Evolutionary conservation across 2,797 vertebrate genomes (phyloP).

Genomic region (Eulemur albifrons): DNA sequence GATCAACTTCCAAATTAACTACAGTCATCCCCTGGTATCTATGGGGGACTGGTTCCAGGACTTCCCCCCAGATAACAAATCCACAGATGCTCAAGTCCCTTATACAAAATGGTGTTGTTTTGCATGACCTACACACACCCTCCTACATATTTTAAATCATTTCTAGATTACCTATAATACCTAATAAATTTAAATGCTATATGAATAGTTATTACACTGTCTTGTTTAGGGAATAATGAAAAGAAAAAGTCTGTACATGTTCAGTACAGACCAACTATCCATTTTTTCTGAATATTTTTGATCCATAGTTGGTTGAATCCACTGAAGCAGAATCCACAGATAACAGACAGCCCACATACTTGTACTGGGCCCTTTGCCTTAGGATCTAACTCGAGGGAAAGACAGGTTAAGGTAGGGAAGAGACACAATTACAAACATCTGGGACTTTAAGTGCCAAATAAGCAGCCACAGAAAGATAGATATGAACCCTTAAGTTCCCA

Average conservation of each 20-base stretch:
- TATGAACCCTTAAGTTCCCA: background rate
- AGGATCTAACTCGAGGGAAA: background rate
- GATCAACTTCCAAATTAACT: constrained; percentile 5
- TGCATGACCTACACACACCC: background rate
- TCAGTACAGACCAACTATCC: background rate
- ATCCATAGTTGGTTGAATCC: background rate
- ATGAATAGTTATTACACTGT: background rate
- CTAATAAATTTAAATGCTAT: background rate
- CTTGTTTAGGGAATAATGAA: background rate
- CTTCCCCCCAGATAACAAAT: background rate
- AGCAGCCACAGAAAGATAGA: background rate
- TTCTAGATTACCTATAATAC: background rate
- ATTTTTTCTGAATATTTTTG: background rate
- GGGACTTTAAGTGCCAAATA: background rate
- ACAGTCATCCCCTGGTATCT: background rate
- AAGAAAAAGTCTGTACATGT: background rate
- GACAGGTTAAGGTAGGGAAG: background rate
- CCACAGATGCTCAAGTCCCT: background rate
- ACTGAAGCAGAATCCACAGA: background rate
- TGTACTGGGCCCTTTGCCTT: background rate
- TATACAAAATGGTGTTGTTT: background rate
- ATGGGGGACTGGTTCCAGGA: background rate
- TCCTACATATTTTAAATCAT: background rate
- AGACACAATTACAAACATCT: background rate
- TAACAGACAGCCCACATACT: background rate